These are phyloP conservation scores for Orthosia gothica DNA, from an alignment of 2,888 invertebrate genomes.

Conservation along the genomic window DNA sequence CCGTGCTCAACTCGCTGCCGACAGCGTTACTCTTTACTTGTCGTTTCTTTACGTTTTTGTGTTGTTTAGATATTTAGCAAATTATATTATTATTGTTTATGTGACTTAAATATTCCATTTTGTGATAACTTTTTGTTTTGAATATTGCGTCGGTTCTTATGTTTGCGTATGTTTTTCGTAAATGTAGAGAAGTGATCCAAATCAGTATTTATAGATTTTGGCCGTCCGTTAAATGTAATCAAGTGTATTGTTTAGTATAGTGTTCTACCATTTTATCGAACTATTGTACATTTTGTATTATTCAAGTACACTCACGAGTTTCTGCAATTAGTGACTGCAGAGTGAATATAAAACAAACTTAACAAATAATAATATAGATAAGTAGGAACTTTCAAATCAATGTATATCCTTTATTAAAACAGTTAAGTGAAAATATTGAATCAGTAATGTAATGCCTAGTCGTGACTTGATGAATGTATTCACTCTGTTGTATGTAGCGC, in stretches of 20 bases:
- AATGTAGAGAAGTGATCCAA: slow-evolving; percentile 52
- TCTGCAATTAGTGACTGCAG: slow-evolving; percentile 33
- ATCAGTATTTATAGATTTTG: slow-evolving; percentile 65
- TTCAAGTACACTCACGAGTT: slow-evolving; percentile 53
- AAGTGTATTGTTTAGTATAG: slow-evolving; percentile 57
- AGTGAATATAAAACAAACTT: slow-evolving; percentile 47
- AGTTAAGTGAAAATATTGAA: neutral
- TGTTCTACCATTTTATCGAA: slow-evolving; percentile 43
- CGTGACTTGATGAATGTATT: slow-evolving; percentile 23
- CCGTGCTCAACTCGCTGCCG: slow-evolving; percentile 63
- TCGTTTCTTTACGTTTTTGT: slow-evolving; percentile 43
- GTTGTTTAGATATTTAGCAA: slow-evolving; percentile 50
- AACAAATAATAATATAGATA: slow-evolving; percentile 30
- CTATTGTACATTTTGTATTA: slow-evolving; percentile 63
- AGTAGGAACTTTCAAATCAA: slow-evolving; percentile 24
- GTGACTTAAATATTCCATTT: slow-evolving; percentile 56
- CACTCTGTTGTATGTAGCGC: slow-evolving; percentile 32
- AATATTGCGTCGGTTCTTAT: slow-evolving; percentile 37
- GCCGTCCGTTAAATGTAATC: slow-evolving; percentile 66
- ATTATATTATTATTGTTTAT: slow-evolving; percentile 33
- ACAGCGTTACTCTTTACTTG: slow-evolving; percentile 36
- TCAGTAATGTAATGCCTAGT: slow-evolving; percentile 14
- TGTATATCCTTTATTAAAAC: slow-evolving; percentile 17
- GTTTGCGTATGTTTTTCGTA: slow-evolving; percentile 44
- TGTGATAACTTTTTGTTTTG: slow-evolving; percentile 54